Evolutionary conservation across 2,888 invertebrate species (phyloP), one percentile per base, ranked within the genome.

Genomic region (Eledone cirrhosa): DNA sequence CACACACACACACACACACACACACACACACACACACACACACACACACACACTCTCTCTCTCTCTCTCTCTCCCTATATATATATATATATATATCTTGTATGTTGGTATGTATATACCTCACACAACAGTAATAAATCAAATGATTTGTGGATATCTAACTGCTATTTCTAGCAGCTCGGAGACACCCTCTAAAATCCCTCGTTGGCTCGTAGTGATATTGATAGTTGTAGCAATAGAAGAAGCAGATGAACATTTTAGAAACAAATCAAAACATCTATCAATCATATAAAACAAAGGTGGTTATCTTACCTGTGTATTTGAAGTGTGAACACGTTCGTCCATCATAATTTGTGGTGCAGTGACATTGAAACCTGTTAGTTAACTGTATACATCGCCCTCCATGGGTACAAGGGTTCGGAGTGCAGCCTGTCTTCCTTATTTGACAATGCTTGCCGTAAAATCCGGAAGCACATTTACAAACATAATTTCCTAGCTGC

Each of bases 351-450:
- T 72, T 72, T 4, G 29, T 41, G 41, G 72, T 41, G 41, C 72
- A 72, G n/a, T 41, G 41, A 3, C 72, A 72, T 22, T 41, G 72
- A 41, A 72, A 72, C 31, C 33, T 41, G 33, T 31, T n/a, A 0
- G 41, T 41, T 41, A 72, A 41, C n/a, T 72, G 33, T 22, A n/a
- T 41, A 72, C 72, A 72, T n/a, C 72, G 72, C 2, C 72, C 72
- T 33, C 72, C 72, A 14, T 72, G 72, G 0, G 72, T 72, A 41
- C 72, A 72, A 8, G 33, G 72, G 72, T 72, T 72, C 2, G 72
- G 72, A 8, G 22, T 7, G 8, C 72, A 72, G 5, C n/a, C 22
- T 22, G 31, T 24, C 2, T 13, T 72, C 13, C 31, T 72, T 24
- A n/a, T 41, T 24, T 72, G 33, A 24, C 72, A 72, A n/a, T 33